phyloP scores from a whole-genome alignment of 2,113 vertebrate species.

The Silurus meridionalis region DNA sequence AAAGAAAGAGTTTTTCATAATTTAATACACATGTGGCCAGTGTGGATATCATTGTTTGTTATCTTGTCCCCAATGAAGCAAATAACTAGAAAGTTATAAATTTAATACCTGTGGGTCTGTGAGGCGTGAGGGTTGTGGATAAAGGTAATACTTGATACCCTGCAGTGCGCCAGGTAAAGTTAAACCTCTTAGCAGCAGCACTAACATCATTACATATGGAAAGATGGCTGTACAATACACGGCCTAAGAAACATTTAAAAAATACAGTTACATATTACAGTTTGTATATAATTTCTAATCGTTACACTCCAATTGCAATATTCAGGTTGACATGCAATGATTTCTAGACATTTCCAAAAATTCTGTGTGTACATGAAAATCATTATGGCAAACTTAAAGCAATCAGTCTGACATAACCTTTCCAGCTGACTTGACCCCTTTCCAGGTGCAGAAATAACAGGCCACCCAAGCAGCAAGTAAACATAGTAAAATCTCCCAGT shows the following conservation, averaged over 20 bases:
- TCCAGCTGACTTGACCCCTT: conserved; percentile 84
- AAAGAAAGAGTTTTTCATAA: not conserved
- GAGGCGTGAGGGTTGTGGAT: conserved; percentile 85
- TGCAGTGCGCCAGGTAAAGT: conserved; percentile 84
- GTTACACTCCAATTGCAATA: no score
- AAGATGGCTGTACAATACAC: conserved; percentile 84
- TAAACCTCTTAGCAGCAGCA: conserved; percentile 76
- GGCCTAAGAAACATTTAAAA: no score
- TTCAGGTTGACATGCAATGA: no score
- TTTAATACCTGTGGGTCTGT: conserved; percentile 83
- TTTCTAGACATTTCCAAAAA: no score
- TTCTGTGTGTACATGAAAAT: no score
- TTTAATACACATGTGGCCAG: not conserved
- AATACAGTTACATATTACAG: no score
- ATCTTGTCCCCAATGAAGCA: not conserved
- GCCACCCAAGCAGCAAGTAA: conserved; percentile 56
- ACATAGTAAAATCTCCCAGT: conserved; percentile 89
- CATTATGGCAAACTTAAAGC: no score
- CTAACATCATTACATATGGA: conserved; percentile 86
- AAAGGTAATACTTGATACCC: conserved; percentile 90
- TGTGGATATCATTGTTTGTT: no score
- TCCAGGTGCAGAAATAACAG: no score
- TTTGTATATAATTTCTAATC: no score
- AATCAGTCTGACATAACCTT: conserved; percentile 73
- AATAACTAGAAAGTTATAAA: not conserved